A percentile compares a stretch with the other conserved stretches of the same genome.
Conservation (phyloP, 1,140 invertebrate genomes). For the Tyrophagus putrescentiae region DNA sequence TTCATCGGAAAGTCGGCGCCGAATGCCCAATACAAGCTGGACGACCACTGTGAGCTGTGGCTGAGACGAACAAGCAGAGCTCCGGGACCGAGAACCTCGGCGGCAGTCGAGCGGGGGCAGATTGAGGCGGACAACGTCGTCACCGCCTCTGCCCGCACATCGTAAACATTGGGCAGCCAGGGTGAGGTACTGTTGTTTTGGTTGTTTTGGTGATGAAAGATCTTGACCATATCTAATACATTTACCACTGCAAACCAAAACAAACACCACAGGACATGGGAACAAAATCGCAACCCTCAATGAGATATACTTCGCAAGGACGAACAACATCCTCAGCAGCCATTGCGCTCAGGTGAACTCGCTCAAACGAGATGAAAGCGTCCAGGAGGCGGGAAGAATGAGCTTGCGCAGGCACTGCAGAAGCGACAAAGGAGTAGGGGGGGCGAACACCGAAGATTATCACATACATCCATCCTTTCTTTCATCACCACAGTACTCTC, state of each 20-base stretch:
- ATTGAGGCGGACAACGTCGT: constrained; percentile 77
- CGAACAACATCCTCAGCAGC: constrained; percentile 96
- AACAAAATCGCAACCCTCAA: constrained; percentile 99
- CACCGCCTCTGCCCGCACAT: constrained; percentile 89
- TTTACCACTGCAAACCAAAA: too few species aligned
- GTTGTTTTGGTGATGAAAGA: background rate
- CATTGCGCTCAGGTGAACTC: constrained; percentile 75
- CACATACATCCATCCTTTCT: too few species aligned
- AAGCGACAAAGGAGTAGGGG: constrained; percentile 55
- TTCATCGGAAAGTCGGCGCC: constrained; percentile 76
- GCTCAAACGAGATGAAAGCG: constrained; percentile 59
- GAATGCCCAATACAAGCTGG: constrained; percentile 92
- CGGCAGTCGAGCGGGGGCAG: constrained; percentile 87
- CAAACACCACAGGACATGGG: constrained; percentile 94
- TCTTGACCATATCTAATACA: background rate
- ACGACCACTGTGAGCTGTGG: constrained; percentile 98
- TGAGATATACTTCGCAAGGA: constrained; percentile 99
- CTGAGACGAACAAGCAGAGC: constrained; percentile 85
- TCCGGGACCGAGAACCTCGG: constrained; percentile 98
- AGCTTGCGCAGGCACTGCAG: constrained; percentile 60
- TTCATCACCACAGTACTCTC: too few species aligned
- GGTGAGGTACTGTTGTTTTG: constrained; percentile 37
- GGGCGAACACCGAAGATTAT: too few species aligned
- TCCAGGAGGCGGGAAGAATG: constrained; percentile 62
- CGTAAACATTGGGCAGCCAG: constrained; percentile 78